Base-by-base conservation (phyloP, 1,140 invertebrate genomes). In the Euglossa dilemma region DNA sequence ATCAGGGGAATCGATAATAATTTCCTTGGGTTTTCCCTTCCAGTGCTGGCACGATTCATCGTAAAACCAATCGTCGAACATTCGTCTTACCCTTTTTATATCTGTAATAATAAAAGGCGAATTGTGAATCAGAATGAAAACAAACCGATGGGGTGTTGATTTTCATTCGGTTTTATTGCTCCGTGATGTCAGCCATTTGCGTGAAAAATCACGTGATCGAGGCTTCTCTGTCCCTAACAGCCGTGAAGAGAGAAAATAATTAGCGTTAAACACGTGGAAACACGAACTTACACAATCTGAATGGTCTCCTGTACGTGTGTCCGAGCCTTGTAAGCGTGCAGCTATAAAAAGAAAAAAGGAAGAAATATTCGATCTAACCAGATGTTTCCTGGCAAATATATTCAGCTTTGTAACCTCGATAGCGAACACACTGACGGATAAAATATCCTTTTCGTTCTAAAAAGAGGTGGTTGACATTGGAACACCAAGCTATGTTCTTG, bases 381-480 rank as follows among this genome's bases (percentile, higher is more conserved):
- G n/a, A 28, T 28, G 57, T 28, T 47, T 63, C 12, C 57, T 50
- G 18, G 28, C 36, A 52, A 50, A 76, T 36, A 1, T 76, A 63
- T 76, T 76, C 56, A 20, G 23, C 6, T 45, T 74, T 28, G 57
- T 74, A 63, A 28, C 72, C 57, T 74, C 72, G 45, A 28, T 75
- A 63, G 8, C 23, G n/a, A 8, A 50, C 43, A n/a, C 23, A 43
- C 28, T 28, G 52, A 6, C 6, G 6, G n/a, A 43, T 25, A 11
- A 28, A 66, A 56, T 66, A 54, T 56, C 18, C n/a, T n/a, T 56
- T 67, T 56, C n/a, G 63, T 77, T 56, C 23, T 9, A 56, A 56
- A 77, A 77, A 67, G 36, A 77, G 36, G 50, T 47, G 23, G 50
- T 77, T 67, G 36, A 77, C 61, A 64, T 66, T n/a, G 47, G 28